phyloP scores from a whole-genome alignment of 2,797 vertebrate species.

The Falco rusticolus region DNA sequence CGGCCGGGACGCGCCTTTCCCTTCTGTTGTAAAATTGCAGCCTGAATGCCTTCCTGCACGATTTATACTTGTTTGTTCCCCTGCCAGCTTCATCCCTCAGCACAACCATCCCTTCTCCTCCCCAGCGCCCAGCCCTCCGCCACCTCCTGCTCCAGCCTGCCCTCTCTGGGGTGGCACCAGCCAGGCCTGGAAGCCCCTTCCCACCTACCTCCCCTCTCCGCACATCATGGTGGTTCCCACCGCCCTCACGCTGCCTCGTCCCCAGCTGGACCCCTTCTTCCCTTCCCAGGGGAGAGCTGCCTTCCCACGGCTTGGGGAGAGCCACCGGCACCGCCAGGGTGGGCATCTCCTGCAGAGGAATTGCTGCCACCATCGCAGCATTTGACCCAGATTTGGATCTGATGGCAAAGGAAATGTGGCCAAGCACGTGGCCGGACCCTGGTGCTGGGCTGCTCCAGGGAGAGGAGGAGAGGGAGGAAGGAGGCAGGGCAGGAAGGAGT shows the following conservation, averaged over 20 bases:
- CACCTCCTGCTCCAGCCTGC: neutral
- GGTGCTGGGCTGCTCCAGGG: neutral
- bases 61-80: neutral
- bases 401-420: neutral
- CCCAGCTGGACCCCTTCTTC: accelerated
- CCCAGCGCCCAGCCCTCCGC: accelerated
- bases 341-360: neutral
- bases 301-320: neutral
- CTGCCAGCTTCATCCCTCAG: neutral
- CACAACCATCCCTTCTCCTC: neutral
- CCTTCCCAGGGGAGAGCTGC: neutral
- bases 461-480: neutral
- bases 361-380: neutral
- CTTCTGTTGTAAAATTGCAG: neutral
- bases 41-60: neutral
- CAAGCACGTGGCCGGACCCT: neutral
- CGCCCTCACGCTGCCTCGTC: accelerated
- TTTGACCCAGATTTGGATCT: conserved; percentile 39
- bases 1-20: neutral
- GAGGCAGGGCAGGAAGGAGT: neutral
- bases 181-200: neutral
- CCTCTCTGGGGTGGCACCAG: neutral
- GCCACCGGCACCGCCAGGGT: neutral
- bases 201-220: neutral
- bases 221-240: accelerated